Conservation (phyloP, 2,113 vertebrate genomes). For the Mirounga angustirostris region DNA sequence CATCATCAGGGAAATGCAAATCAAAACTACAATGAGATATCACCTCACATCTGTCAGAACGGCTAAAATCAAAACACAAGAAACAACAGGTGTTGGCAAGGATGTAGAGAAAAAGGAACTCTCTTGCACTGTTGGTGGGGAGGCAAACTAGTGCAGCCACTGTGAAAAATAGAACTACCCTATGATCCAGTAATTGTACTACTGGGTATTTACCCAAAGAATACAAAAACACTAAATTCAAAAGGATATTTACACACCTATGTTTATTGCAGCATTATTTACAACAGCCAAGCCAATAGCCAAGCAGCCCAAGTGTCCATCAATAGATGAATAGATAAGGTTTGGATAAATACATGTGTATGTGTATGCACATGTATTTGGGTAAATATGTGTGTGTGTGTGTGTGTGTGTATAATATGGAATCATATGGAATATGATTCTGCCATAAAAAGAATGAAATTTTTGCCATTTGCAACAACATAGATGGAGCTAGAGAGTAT, state of each 20-base stretch:
- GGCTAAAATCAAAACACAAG: not conserved
- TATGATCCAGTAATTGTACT: not conserved
- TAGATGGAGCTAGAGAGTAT: not conserved
- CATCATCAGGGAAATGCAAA: too few relatives aligned
- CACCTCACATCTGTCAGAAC: not conserved
- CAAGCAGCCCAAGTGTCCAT: not conserved
- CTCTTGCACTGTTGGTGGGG: not conserved
- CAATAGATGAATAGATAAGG: not conserved
- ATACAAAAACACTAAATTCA: not conserved
- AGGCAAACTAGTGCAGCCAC: not conserved
- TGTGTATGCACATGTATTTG: too few relatives aligned
- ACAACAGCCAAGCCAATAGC: not conserved
- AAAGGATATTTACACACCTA: not conserved
- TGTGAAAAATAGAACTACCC: not conserved
- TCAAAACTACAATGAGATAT: too few relatives aligned
- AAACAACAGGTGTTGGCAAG: not conserved
- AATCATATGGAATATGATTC: not conserved
- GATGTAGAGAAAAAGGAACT: not conserved
- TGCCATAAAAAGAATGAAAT: not conserved
- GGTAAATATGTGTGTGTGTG: too few relatives aligned
- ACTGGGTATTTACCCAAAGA: not conserved
- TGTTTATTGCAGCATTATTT: not conserved
- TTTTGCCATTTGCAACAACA: not conserved
- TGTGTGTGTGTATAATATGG: too few relatives aligned
- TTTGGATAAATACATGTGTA: not conserved